These are phyloP conservation scores for Eumaeus atala DNA, from an alignment of 1,140 invertebrate genomes.

Conservation along the genomic window DNA sequence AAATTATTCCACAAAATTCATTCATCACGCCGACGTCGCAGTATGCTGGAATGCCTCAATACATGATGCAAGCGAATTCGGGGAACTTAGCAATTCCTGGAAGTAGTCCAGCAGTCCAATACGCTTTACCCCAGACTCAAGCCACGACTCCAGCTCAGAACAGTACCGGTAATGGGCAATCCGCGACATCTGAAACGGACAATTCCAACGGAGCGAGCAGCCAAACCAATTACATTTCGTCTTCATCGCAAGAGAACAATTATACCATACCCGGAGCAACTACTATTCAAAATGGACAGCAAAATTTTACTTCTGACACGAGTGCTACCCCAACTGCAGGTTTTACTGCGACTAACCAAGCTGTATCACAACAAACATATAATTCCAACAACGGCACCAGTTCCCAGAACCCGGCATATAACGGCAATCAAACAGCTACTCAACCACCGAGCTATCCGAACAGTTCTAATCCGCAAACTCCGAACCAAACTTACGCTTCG, in stretches of 20 bases:
- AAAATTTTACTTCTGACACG: conserved; percentile 43
- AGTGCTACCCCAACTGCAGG: conserved; percentile 33
- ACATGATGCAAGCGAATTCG: conserved; percentile 54
- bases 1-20: conserved; percentile 51
- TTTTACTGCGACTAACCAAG: conserved; percentile 36
- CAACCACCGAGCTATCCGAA: conserved; percentile 45
- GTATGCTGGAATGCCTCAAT: conserved; percentile 49
- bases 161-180: conserved; percentile 42
- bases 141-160: conserved; percentile 32
- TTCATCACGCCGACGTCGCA: conserved; percentile 54
- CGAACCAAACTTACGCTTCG: conserved; percentile 37
- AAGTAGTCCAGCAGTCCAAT: conserved; percentile 47
- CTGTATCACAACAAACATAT: conserved; percentile 39
- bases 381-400: conserved; percentile 37
- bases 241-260: conserved; percentile 47
- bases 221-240: conserved; percentile 57
- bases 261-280: conserved; percentile 37
- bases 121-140: conserved; percentile 42
- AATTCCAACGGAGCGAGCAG: conserved; percentile 37
- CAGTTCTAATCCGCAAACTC: conserved; percentile 36
- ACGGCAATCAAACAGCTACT: conserved; percentile 38
- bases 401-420: conserved; percentile 36
- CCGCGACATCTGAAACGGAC: conserved; percentile 37
- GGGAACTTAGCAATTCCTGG: conserved; percentile 42
- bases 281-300: conserved; percentile 40